Evolutionary conservation across 2,113 vertebrate species (phyloP).

Genomic region (Pan troglodytes): NHGRI_mPanTro3-v2.1_pri NC_072398.2:20002501-20003000

Average conservation of each 20-base stretch:
- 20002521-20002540: not conserved
- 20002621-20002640: not conserved
- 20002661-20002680: not conserved
- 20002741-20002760: not conserved
- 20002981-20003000: no score
- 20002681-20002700: not conserved
- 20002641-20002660: not conserved
- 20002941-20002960: not conserved
- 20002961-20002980: no score
- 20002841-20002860: not conserved
- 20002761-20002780: not conserved
- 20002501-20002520: not conserved
- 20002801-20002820: not conserved
- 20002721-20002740: not conserved
- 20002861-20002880: not conserved
- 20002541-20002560: not conserved
- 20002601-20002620: not conserved
- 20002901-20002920: not conserved
- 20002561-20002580: not conserved
- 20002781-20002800: not conserved
- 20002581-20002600: not conserved
- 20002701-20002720: not conserved
- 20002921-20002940: not conserved
- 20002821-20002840: not conserved
- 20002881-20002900: not conserved